Evolutionary conservation across 2,113 vertebrate genomes (phyloP).

Genomic region (Cyprinodon tularosa): DNA sequence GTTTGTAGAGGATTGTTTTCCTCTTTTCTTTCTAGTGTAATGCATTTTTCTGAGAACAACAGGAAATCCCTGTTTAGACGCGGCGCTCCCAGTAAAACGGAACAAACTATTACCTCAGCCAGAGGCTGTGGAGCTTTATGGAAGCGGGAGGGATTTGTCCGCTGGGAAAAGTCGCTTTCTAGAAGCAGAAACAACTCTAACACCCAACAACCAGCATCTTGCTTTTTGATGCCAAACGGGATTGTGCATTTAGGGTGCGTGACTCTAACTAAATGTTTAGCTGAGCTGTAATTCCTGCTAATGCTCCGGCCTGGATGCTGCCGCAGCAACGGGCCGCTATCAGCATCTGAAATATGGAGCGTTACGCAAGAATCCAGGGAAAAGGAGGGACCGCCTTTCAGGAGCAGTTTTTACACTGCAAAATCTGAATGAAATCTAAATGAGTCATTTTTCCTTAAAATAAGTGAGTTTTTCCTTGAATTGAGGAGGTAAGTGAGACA

Average conservation of each 20-base stretch:
- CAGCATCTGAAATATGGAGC: slow-evolving; percentile 66
- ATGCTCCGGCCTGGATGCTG: slow-evolving; percentile 63
- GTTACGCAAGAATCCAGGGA: slow-evolving; percentile 64
- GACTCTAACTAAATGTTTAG: slow-evolving; percentile 51
- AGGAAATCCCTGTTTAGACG: slow-evolving; percentile 77
- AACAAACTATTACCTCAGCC: slow-evolving; percentile 49
- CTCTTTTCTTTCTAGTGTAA: slow-evolving; percentile 29
- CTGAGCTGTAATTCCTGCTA: slow-evolving; percentile 56
- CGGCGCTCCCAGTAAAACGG: slow-evolving; percentile 48
- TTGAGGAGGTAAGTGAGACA: no score
- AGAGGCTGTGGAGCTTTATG: slow-evolving; percentile 22
- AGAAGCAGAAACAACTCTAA: neutral
- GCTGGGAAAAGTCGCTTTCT: slow-evolving; percentile 30
- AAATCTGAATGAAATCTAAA: slow-evolving; percentile 1
- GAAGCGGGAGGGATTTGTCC: slow-evolving; percentile 40
- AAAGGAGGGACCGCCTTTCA: slow-evolving; percentile 46
- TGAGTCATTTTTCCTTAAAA: neutral
- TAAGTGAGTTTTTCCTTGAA: no score
- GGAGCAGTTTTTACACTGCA: slow-evolving; percentile 21
- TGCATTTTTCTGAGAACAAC: slow-evolving; percentile 72
- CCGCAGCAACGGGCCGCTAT: slow-evolving; percentile 52
- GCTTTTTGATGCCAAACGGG: slow-evolving; percentile 33
- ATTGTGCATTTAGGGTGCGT: slow-evolving; percentile 30
- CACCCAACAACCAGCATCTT: slow-evolving; percentile 34
- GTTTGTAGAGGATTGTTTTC: slow-evolving; percentile 46